Evolutionary conservation across 1,140 invertebrate species (phyloP), one percentile per base, ranked within the genome.

Genomic region (Aphaenogaster ashmeadi): DNA sequence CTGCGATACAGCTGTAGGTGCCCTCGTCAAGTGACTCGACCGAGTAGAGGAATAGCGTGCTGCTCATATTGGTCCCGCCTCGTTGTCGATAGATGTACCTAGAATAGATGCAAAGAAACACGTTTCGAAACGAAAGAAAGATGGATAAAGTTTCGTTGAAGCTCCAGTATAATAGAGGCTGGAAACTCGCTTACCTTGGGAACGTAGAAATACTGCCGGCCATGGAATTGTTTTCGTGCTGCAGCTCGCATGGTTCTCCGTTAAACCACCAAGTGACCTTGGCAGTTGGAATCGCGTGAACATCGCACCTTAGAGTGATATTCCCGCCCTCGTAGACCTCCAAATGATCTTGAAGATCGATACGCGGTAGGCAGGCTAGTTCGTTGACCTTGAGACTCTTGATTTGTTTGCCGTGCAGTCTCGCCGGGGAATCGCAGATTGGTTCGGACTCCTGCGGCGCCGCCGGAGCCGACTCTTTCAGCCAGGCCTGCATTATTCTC

Each of bases 191-290:
- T 56, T 75, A 91, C 91, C 88, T 81, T n/a, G 88, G 78, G 56
- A 60, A 90, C 1, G n/a, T 9, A 1, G 81, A 27, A 9, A 80
- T 69, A 3, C 88, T 86, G 8, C 80, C 85, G 2, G 91, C 87
- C 11, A 93, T 81, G 0, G 94, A 93, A 56, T 95, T 93, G 64
- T 94, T 94, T 60, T 94, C 94, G 50, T 87, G 92, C 66, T 94
- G 94, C 1, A 93, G 89, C n/a, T 94, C 93, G 87, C 93, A 94
- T 4, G 88, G 86, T 92, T 97, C 97, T 2, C 97, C 98, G 91
- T 98, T 97, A 93, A 98, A 98, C 92, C 97, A 97, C 98, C 98
- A 98, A 0, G 97, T 96, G 15, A 98, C 96, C 91, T 96, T 97
- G 0, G 98, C 97, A 92, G 97, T 97, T 0, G 98, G 98, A 11